These are phyloP conservation scores for Plumapathes pennacea DNA, from an alignment of 92 coral and sea anemone genomes.

Conservation along the genomic window DNA sequence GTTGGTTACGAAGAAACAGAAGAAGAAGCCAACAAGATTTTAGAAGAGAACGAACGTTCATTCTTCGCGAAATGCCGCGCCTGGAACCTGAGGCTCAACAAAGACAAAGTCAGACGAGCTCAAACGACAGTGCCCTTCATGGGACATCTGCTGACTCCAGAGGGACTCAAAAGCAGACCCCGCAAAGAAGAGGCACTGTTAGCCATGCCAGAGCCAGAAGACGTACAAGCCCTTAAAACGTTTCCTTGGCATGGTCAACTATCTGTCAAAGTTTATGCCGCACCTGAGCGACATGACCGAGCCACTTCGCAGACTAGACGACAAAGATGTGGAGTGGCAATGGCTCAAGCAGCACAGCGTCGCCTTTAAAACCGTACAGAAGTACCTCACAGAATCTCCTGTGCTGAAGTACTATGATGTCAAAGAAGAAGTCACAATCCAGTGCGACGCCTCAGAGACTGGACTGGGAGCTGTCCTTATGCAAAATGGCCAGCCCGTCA, in stretches of 20 bases:
- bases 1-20: slow-evolving; percentile 49
- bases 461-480: slow-evolving; percentile 24
- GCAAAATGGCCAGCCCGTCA: slow-evolving; percentile 31
- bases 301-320: slow-evolving; percentile 15
- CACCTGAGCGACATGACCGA: slow-evolving; percentile 29
- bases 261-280: slow-evolving; percentile 43
- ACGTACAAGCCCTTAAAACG: slow-evolving; percentile 20
- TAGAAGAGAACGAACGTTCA: slow-evolving; percentile 41
- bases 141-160: neutral
- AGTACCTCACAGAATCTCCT: slow-evolving; percentile 17
- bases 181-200: neutral
- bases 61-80: slow-evolving; percentile 48
- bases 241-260: slow-evolving; percentile 47
- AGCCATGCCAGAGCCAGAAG: slow-evolving; percentile 1
- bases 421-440: slow-evolving; percentile 16
- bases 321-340: slow-evolving; percentile 28
- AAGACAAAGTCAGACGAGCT: slow-evolving; percentile 22
- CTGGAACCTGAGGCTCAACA: slow-evolving; percentile 46
- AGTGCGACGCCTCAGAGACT: slow-evolving; percentile 14
- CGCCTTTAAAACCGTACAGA: slow-evolving; percentile 26
- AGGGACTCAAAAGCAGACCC: neutral
- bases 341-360: slow-evolving; percentile 35
- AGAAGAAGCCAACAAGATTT: slow-evolving; percentile 16
- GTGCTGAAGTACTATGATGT: slow-evolving; percentile 29
- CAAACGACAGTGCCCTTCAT: no score